Evolutionary conservation across 1,140 invertebrate genomes (phyloP).

Genomic region (Dufourea novaeangliae): DNA sequence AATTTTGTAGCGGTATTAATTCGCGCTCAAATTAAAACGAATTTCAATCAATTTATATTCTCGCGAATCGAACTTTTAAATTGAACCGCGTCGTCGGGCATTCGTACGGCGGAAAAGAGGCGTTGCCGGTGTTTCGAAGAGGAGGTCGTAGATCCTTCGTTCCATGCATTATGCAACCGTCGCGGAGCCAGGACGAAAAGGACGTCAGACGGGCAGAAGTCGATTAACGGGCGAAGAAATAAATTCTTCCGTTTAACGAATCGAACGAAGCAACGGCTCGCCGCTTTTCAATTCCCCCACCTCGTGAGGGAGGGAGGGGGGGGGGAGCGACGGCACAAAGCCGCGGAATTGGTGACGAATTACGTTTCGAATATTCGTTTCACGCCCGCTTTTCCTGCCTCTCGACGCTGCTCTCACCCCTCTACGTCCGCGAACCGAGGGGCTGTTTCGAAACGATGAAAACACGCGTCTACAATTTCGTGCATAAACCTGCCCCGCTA

Average conservation of each 20-base stretch:
- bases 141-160: conserved; percentile 7
- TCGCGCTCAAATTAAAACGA: conserved; percentile 6
- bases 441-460: not conserved
- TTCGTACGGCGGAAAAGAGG: not conserved
- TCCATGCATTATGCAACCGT: conserved; percentile 2
- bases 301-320: not conserved
- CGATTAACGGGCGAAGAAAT: conserved; percentile 42
- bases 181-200: not conserved
- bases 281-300: conserved; percentile 17
- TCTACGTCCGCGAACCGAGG: not conserved
- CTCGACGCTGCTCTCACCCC: conserved; percentile 3
- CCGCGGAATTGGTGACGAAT: conserved; percentile 39
- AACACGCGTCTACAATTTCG: conserved; percentile 12
- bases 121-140: not conserved
- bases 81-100: not conserved
- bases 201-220: not conserved
- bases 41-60: conserved; percentile 13
- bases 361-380: conserved; percentile 42
- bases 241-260: conserved; percentile 36
- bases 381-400: conserved; percentile 20
- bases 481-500: too few relatives aligned
- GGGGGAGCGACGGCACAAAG: not conserved
- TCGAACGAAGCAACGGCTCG: conserved; percentile 19
- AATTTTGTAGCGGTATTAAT: not conserved
- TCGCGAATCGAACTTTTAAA: not conserved